phyloP scores from a whole-genome alignment of 2,797 vertebrate genomes.

The Iguana delicatissima region DNA sequence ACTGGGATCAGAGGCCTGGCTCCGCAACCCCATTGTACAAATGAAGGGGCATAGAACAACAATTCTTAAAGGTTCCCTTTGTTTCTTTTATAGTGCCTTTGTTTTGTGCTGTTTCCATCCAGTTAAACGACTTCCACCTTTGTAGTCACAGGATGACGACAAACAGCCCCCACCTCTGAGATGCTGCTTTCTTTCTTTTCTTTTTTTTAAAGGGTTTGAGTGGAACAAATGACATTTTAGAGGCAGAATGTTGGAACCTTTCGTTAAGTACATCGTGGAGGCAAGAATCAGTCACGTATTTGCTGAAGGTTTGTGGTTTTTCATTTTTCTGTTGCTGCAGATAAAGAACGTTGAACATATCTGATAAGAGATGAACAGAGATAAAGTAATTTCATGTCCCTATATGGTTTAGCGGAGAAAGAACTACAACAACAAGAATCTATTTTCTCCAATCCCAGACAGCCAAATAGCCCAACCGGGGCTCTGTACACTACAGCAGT shows the following conservation, averaged over 20 bases:
- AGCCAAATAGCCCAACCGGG: constrained; percentile 10
- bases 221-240: constrained; percentile 6
- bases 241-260: neutral
- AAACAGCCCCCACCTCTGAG: neutral
- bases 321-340: constrained; percentile 11
- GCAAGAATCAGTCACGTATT: accelerated
- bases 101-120: neutral
- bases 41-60: neutral
- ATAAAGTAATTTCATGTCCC: neutral
- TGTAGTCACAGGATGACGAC: neutral
- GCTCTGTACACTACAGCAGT: neutral
- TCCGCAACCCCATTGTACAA: neutral
- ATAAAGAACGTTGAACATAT: neutral
- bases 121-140: neutral
- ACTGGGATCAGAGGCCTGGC: neutral
- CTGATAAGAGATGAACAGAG: neutral
- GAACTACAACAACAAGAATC: neutral
- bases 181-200: neutral
- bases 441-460: constrained; percentile 20
- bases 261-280: neutral
- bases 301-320: neutral
- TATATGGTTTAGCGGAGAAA: neutral
- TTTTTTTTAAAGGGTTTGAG: neutral
- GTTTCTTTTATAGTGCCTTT: no score
- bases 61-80: no score